Evolutionary conservation across 1,140 invertebrate species (phyloP).

Genomic region (Conus ventricosus): DNA sequence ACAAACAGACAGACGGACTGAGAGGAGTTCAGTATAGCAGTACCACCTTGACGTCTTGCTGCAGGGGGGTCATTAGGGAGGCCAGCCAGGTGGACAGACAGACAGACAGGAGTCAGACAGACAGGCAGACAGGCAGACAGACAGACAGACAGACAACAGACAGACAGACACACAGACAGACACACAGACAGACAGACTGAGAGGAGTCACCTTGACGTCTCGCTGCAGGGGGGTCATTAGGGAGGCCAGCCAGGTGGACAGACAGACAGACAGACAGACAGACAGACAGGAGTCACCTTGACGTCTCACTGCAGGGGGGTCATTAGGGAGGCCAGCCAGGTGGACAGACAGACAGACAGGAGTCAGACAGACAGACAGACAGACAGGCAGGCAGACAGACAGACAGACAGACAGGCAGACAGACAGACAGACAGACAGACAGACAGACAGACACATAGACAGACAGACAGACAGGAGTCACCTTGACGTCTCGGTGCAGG

Average conservation of each 20-base stretch:
- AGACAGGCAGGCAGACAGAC: too few species aligned
- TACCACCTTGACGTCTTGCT: too few species aligned
- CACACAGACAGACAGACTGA: neutral
- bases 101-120: neutral
- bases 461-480: neutral
- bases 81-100: neutral
- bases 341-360: neutral
- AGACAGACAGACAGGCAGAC: neutral
- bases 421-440: neutral
- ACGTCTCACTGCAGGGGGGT: too few species aligned
- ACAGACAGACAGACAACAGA: too few species aligned
- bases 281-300: too few species aligned
- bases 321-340: too few species aligned
- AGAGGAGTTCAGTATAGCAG: too few species aligned
- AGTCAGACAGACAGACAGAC: neutral
- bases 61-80: too few species aligned
- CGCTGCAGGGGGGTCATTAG: too few species aligned
- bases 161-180: neutral
- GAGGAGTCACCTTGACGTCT: too few species aligned
- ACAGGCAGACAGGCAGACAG: neutral
- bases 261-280: neutral
- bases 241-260: too few species aligned
- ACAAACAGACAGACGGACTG: neutral
- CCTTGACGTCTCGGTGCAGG: too few species aligned
- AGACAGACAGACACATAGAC: slow-evolving; percentile 14